phyloP scores from a whole-genome alignment of 1,140 invertebrate genomes.

The Bacillus rossius region DNA sequence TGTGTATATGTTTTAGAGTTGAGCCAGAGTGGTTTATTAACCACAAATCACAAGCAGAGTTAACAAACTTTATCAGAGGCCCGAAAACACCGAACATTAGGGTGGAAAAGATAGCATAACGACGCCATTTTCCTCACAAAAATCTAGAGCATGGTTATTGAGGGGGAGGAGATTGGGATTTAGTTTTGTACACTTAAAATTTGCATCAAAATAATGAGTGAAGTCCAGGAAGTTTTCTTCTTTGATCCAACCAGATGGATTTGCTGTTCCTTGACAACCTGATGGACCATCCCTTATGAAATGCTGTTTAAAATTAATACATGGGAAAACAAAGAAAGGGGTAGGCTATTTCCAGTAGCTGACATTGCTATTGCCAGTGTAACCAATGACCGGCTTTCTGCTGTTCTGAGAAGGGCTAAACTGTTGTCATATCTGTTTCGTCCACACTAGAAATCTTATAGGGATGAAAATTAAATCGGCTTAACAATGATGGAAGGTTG shows the following conservation, averaged over 20 bases:
- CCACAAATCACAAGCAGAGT: no score
- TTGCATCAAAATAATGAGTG: no score
- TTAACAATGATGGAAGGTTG: slow-evolving; percentile 17
- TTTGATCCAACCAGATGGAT: slow-evolving; percentile 5
- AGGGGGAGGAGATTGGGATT: no score
- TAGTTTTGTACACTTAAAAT: no score
- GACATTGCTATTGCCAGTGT: slow-evolving; percentile 34
- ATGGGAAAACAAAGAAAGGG: slow-evolving; percentile 41
- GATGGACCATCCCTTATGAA: slow-evolving; percentile 42
- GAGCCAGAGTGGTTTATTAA: no score
- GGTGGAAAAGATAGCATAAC: no score
- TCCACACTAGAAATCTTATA: background rate
- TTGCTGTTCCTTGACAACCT: slow-evolving; percentile 15
- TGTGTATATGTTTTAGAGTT: no score
- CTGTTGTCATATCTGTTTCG: slow-evolving; percentile 3
- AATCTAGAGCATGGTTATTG: no score
- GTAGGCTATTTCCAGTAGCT: slow-evolving; percentile 32
- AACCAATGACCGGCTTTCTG: slow-evolving; percentile 41
- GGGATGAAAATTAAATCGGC: background rate
- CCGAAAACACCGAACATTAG: no score
- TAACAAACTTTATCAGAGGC: no score
- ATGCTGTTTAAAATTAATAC: slow-evolving; percentile 37
- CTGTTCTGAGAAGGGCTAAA: no score
- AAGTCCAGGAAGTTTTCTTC: background rate
- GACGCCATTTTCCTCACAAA: no score